phyloP scores from a whole-genome alignment of 2,113 vertebrate species.

The Eidolon helvum region DNA sequence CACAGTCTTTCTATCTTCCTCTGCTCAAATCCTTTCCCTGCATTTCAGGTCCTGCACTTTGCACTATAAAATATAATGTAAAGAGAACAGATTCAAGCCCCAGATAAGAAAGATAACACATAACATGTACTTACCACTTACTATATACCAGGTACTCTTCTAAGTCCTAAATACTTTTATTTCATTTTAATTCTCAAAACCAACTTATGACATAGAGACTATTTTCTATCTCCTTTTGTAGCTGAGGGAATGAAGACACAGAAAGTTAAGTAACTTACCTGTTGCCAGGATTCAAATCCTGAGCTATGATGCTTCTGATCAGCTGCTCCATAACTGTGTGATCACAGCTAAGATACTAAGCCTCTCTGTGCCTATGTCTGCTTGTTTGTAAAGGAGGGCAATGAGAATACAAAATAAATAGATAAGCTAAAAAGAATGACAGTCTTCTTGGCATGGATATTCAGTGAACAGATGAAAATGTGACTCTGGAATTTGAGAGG shows the following conservation, averaged over 20 bases:
- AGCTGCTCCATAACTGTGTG: not conserved
- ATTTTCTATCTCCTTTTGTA: not conserved
- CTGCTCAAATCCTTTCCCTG: not conserved
- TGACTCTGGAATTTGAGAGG: not conserved
- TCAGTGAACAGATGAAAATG: not conserved
- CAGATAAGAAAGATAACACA: not conserved
- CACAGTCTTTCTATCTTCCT: not conserved
- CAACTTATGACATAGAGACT: not conserved
- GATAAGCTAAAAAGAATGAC: not conserved
- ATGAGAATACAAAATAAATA: not conserved
- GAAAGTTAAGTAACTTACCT: not conserved
- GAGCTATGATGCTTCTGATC: not conserved
- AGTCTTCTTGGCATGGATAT: not conserved
- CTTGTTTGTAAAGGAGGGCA: not conserved
- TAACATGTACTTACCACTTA: not conserved
- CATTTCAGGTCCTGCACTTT: not conserved
- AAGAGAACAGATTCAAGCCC: not conserved
- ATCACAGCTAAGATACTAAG: not conserved
- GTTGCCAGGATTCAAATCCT: not conserved
- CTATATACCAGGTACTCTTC: not conserved
- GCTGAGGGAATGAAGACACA: not conserved
- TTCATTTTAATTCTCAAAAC: slow-evolving; percentile 22
- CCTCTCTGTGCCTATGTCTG: not conserved
- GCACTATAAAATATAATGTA: not conserved
- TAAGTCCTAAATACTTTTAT: not conserved